A percentile compares a stretch with the other conserved stretches of the same genome.
phyloP scores from a whole-genome alignment of 2,113 vertebrate species.

The Actenoides hombroni region DNA sequence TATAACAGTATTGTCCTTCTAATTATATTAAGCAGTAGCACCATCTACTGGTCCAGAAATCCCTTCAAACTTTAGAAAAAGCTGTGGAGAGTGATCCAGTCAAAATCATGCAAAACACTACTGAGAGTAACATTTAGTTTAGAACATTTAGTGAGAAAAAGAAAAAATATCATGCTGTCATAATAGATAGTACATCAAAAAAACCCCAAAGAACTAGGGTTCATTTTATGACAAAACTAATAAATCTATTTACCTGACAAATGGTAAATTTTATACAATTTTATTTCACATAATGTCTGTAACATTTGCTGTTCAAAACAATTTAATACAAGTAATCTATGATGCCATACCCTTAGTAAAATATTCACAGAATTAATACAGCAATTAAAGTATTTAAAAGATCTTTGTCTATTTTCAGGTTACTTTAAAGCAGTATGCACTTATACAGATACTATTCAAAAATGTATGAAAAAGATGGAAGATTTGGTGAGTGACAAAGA shows the following conservation, averaged over 20 bases:
- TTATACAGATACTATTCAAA: not conserved
- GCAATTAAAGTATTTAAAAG: not conserved
- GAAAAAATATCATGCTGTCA: not conserved
- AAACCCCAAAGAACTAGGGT: not conserved
- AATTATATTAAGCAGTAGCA: not conserved
- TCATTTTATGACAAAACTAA: not conserved
- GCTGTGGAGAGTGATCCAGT: constrained; percentile 80
- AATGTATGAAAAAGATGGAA: not conserved
- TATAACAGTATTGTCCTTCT: not conserved
- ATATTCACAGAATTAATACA: not conserved
- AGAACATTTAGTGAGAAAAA: not conserved
- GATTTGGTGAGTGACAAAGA: not conserved
- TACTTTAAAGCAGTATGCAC: not conserved
- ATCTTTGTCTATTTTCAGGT: not conserved
- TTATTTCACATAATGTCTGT: not conserved
- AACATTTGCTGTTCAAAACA: not conserved
- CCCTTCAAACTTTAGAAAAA: constrained; percentile 80
- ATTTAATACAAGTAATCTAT: not conserved
- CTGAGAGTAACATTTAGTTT: constrained; percentile 61
- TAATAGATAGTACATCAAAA: not conserved
- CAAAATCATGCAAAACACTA: constrained; percentile 80
- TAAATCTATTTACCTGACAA: not conserved
- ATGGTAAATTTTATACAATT: not conserved
- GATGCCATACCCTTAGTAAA: not conserved
- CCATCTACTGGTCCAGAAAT: constrained; percentile 61